Evolutionary conservation across 2,888 invertebrate species (phyloP).

Genomic region (Drosophila nigritarsus): DNA sequence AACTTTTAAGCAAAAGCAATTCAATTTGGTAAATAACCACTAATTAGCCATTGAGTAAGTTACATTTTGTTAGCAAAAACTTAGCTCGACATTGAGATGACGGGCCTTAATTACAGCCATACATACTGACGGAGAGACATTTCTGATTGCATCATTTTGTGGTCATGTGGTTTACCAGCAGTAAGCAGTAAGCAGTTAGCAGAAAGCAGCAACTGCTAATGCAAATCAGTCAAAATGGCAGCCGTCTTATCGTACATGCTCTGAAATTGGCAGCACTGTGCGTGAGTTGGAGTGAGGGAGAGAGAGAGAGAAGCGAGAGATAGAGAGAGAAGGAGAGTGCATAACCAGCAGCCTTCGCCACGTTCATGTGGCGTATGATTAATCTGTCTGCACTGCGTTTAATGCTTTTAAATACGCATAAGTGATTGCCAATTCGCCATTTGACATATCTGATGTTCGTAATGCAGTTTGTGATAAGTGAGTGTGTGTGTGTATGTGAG

Average conservation of each 20-base stretch:
- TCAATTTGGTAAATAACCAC: background rate
- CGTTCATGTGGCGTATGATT: slow-evolving; percentile 61
- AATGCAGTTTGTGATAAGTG: slow-evolving; percentile 36
- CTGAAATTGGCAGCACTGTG: slow-evolving; percentile 4
- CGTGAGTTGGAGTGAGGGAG: background rate
- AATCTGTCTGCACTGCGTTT: slow-evolving; percentile 56
- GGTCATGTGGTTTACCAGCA: slow-evolving; percentile 15
- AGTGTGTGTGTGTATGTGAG: background rate
- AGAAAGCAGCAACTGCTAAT: slow-evolving; percentile 23
- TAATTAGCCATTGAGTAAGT: background rate
- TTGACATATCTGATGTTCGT: slow-evolving; percentile 22
- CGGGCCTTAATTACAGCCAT: slow-evolving; percentile 5
- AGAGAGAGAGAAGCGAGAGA: background rate
- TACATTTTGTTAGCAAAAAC: background rate
- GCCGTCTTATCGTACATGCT: slow-evolving; percentile 17
- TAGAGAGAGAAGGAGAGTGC: slow-evolving; percentile 14
- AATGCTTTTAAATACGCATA: slow-evolving; percentile 60
- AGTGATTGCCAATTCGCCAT: slow-evolving; percentile 48
- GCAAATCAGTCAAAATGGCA: slow-evolving; percentile 54
- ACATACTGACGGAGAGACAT: slow-evolving; percentile 19
- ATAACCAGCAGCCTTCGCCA: slow-evolving; percentile 48
- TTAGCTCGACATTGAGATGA: background rate
- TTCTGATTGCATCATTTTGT: slow-evolving; percentile 52
- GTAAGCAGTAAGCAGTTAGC: slow-evolving; percentile 3
- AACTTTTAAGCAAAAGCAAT: background rate